Conservation (phyloP, 2,888 invertebrate species). For the Trissolcus japonicus region DNA sequence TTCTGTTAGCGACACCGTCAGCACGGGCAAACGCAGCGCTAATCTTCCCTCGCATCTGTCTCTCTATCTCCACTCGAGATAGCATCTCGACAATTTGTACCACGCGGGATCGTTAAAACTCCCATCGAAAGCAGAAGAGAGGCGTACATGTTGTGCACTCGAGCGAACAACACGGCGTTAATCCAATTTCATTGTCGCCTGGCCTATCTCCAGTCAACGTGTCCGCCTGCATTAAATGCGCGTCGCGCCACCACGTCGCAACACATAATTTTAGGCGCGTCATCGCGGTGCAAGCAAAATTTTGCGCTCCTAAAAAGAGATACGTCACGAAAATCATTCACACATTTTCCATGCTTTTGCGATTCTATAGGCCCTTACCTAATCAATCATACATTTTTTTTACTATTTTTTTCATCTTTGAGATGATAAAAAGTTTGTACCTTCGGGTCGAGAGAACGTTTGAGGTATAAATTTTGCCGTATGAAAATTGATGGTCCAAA, state of each 20-base stretch:
- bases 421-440: too few relatives aligned
- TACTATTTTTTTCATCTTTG: too few relatives aligned
- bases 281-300: background rate
- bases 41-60: slow-evolving; percentile 71
- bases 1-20: slow-evolving; percentile 63
- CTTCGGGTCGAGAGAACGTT: too few relatives aligned
- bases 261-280: slow-evolving; percentile 21
- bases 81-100: slow-evolving; percentile 64
- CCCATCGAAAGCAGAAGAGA: slow-evolving; percentile 33
- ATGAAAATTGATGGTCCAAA: too few relatives aligned
- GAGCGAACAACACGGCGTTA: slow-evolving; percentile 59
- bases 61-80: slow-evolving; percentile 63
- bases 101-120: slow-evolving; percentile 70
- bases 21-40: slow-evolving; percentile 63
- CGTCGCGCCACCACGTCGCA: slow-evolving; percentile 4
- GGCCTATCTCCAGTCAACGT: slow-evolving; percentile 25
- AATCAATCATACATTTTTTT: too few relatives aligned
- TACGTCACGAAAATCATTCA: background rate
- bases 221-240: slow-evolving; percentile 8
- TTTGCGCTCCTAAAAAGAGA: background rate
- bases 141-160: slow-evolving; percentile 52
- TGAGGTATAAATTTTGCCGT: too few relatives aligned
- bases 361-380: too few relatives aligned
- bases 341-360: too few relatives aligned
- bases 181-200: slow-evolving; percentile 65